A percentile compares a stretch with the other conserved stretches of the same genome.
Evolutionary conservation across 1,140 invertebrate species (phyloP).

Genomic region (Zaprionus kolodkinae): DNA sequence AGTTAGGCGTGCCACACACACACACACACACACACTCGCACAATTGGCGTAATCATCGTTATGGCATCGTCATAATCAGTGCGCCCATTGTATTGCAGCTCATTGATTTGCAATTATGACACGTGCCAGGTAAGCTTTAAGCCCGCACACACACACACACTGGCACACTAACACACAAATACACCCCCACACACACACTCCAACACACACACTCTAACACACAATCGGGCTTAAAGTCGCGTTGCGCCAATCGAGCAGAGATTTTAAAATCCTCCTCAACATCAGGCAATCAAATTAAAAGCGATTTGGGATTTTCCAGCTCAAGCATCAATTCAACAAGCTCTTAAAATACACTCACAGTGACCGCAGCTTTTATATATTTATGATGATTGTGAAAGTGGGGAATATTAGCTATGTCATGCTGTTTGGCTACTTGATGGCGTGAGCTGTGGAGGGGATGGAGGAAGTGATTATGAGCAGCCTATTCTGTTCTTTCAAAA

Average conservation of each 20-base stretch:
- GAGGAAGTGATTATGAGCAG: too few species aligned
- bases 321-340: slow-evolving; percentile 36
- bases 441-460: too few species aligned
- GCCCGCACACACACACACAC: slow-evolving; percentile 22
- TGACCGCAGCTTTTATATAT: slow-evolving; percentile 4
- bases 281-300: slow-evolving; percentile 37
- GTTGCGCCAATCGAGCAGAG: not conserved
- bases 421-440: not conserved
- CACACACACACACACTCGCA: slow-evolving; percentile 28
- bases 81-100: slow-evolving; percentile 74
- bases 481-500: too few species aligned
- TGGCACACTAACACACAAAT: not conserved
- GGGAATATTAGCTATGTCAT: slow-evolving; percentile 9
- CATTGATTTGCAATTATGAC: slow-evolving; percentile 81
- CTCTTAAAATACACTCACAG: slow-evolving; percentile 13
- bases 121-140: slow-evolving; percentile 59
- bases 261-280: slow-evolving; percentile 14
- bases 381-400: not conserved
- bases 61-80: slow-evolving; percentile 76
- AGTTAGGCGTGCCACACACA: slow-evolving; percentile 26
- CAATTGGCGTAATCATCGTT: slow-evolving; percentile 81
- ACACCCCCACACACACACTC: not conserved
- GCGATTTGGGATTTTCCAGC: slow-evolving; percentile 24
- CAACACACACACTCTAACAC: not conserved
- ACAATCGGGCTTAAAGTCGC: slow-evolving; percentile 17